Percentiles rank a stretch among this genome's conserved stretches.
These are phyloP conservation scores for Drosophila neutralis DNA, from an alignment of 2,888 invertebrate genomes.

Conservation along the genomic window DNA sequence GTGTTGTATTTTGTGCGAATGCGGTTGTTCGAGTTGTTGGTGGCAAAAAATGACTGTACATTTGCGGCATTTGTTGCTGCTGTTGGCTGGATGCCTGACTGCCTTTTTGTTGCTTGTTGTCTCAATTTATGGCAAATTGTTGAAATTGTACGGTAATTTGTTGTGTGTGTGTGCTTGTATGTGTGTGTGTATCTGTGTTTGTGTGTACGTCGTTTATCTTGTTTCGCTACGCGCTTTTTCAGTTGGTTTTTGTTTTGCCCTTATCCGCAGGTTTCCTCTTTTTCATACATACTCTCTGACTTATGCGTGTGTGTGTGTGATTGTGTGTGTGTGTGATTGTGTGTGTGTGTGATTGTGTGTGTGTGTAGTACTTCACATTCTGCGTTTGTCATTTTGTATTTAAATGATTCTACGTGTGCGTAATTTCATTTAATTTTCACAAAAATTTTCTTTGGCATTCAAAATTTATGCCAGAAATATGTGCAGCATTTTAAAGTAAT, in stretches of 20 bases:
- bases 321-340: constrained; percentile 5
- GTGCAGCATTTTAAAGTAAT: constrained; percentile 68
- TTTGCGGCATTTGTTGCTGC: constrained; percentile 69
- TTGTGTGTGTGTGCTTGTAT: constrained; percentile 24
- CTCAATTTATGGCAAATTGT: constrained; percentile 81
- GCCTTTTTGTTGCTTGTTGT: constrained; percentile 77
- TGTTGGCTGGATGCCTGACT: constrained; percentile 35
- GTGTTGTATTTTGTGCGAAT: constrained; percentile 32
- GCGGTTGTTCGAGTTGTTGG: constrained; percentile 53
- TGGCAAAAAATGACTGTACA: constrained; percentile 77
- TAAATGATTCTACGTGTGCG: constrained; percentile 66
- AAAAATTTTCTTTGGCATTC: constrained; percentile 59
- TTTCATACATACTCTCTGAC: constrained; percentile 30
- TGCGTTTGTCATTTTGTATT: constrained; percentile 60
- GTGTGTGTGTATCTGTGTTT: constrained; percentile 18
- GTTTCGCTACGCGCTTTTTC: constrained; percentile 56
- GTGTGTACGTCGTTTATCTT: constrained; percentile 49
- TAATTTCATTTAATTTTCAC: constrained; percentile 69
- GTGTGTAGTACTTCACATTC: constrained; percentile 23
- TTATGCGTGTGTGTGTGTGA: neutral
- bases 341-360: constrained; percentile 1
- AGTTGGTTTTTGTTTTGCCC: constrained; percentile 60
- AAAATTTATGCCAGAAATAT: constrained; percentile 73
- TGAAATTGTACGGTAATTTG: constrained; percentile 75
- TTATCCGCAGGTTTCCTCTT: constrained; percentile 35